Evolutionary conservation across 1,140 invertebrate species (phyloP).

Genomic region (Pomacea maculata): DNA sequence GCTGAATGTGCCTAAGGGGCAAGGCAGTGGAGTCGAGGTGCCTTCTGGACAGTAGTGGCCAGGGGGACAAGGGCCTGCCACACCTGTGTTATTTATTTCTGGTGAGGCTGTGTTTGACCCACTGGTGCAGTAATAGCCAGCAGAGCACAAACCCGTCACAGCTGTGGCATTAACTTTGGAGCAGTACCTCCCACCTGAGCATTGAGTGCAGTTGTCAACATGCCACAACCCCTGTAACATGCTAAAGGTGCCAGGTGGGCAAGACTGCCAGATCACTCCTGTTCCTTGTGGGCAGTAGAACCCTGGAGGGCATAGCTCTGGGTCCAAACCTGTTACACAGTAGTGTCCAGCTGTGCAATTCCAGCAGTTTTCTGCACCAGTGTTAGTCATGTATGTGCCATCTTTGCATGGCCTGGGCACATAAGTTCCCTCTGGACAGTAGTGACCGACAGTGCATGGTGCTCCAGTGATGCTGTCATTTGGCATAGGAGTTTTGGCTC

Average conservation of each 20-base stretch:
- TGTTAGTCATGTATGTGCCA: constrained; percentile 56
- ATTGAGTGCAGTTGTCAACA: constrained; percentile 54
- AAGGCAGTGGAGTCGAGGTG: constrained; percentile 44
- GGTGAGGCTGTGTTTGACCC: constrained; percentile 56
- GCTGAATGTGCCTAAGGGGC: constrained; percentile 55
- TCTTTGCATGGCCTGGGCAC: constrained; percentile 50
- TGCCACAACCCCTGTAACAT: constrained; percentile 42
- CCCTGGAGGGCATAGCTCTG: constrained; percentile 52
- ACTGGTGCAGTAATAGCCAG: constrained; percentile 59
- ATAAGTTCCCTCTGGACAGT: constrained; percentile 53
- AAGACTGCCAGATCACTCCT: constrained; percentile 51
- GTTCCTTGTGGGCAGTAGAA: constrained; percentile 60
- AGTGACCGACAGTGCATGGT: constrained; percentile 54
- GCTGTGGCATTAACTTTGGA: constrained; percentile 42
- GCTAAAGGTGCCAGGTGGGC: constrained; percentile 59
- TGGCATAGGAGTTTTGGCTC: constrained; percentile 45
- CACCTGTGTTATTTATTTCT: constrained; percentile 45
- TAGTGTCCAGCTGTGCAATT: constrained; percentile 57
- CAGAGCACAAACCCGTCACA: constrained; percentile 49
- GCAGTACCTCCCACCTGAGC: constrained; percentile 58
- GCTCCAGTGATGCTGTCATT: constrained; percentile 48
- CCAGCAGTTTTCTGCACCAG: constrained; percentile 53
- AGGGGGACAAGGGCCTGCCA: constrained; percentile 54
- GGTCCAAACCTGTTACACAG: constrained; percentile 51
- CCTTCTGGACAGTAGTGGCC: constrained; percentile 51